Evolutionary conservation across 2,113 vertebrate genomes (phyloP).

Genomic region (Ctenodactylus gundi): DNA sequence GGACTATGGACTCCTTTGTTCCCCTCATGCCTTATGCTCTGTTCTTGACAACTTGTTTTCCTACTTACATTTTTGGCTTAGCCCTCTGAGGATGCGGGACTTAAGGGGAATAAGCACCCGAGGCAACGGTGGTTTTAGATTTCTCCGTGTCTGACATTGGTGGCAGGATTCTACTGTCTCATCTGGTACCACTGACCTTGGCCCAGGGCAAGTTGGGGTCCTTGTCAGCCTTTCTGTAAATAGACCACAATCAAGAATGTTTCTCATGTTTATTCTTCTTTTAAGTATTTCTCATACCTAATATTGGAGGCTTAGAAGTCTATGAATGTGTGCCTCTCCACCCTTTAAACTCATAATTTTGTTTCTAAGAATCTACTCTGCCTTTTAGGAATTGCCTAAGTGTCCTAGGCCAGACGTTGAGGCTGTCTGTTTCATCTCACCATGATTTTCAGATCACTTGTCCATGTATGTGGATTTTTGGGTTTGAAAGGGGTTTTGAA

Average conservation of each 20-base stretch:
- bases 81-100: not conserved
- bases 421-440: no score
- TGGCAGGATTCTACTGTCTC: not conserved
- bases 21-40: not conserved
- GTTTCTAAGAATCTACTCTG: not conserved
- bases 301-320: not conserved
- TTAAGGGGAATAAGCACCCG: not conserved
- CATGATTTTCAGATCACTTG: not conserved
- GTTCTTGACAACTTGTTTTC: not conserved
- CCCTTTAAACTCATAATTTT: not conserved
- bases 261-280: not conserved
- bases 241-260: no score
- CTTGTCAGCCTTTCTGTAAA: not conserved
- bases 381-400: no score
- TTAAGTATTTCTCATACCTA: not conserved
- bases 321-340: not conserved
- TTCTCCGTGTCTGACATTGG: not conserved
- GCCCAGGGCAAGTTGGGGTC: rapidly evolving
- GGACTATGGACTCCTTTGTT: not conserved
- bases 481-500: not conserved
- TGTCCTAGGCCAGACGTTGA: not conserved
- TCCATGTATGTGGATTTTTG: not conserved
- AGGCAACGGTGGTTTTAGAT: not conserved
- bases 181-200: not conserved
- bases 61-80: not conserved